Base-by-base conservation (phyloP, 2,888 invertebrate species). In the Cyaniris semiargus region DNA sequence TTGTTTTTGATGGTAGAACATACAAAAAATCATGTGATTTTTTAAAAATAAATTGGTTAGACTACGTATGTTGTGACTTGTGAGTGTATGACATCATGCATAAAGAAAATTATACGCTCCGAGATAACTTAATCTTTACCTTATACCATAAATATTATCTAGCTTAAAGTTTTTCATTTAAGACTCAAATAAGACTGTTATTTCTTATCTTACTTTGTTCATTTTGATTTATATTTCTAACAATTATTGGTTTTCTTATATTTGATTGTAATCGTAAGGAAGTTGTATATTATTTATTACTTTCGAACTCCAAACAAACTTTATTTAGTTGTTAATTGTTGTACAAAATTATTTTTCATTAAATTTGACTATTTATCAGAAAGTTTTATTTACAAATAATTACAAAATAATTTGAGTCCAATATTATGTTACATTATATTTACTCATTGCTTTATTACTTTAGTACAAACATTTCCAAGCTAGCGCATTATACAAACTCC, bases 311-410 rank as follows among this genome's bases (percentile, higher is more conserved):
- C 23, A 38, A 44, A 38, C 66, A 76, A 66, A 27, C 10, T 27
- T 71, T 53, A 18, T 34, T 31, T 76, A 27, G 53, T 31, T 13
- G 18, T 70, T 27, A 91, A 90, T 90, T 87, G 85, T 89, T 91
- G 92, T 92, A 92, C 92, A 93, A 92, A 89, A 87, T 82, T 85
- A 84, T 86, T 87, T 85, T 85, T 83, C 80, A 87, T 86, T 87
- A 87, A 88, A 89, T 81, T 83, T 84, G n/a, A 60, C 31, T 31
- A 38, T 60, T 56, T 58, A 60, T 60, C 23, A 23, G 60, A 13
- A 3, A 21, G 10, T 60, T 60, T 60, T 60, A 60, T 60, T 60
- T 58, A 58, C 1, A n/a, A 18, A 56, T 56, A 56, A 6, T 56
- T n/a, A 7, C 56, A 44, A 44, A 44, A 13, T 44, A 44, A 44